Evolutionary conservation across 2,113 vertebrate species (phyloP), one percentile per base, ranked within the genome.

Genomic region (Sitta europaea): DNA sequence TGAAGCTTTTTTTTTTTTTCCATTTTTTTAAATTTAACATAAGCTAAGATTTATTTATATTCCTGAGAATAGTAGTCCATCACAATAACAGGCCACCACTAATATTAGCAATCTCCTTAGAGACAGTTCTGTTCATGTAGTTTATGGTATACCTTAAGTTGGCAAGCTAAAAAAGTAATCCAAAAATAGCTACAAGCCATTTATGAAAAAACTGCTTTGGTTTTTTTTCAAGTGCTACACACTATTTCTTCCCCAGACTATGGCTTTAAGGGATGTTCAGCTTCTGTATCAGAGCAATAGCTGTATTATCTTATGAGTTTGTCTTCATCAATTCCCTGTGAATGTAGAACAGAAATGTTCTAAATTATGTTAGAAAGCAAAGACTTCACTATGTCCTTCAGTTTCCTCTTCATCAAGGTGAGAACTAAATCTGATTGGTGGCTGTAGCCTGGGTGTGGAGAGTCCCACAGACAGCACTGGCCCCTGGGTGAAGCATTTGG

Each of bases 351-450:
- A 50, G 47, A 75, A 83, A 18, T 28, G 3, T 29, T 88, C 10
- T 76, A 0, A 40, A 8, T 43, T 59, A 0, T 18, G 14, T n/a
- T 36, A 48, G 43, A 63, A 72, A 40, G 14, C 31, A 28, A 33
- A 68, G 43, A 20, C 1, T 2, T 72, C 25, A 11, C 10, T 62
- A 0, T 13, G 10, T 57, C 45, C 53, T 42, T 84, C 27, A 9
- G 12, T 53, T 78, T 66, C 61, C 38, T 27, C 16, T 70, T 40
- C 48, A 28, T 20, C 36, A 36, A 16, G 17, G 11, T 43, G 28
- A 61, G 65, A 57, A 24, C 4, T 33, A 19, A 67, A 33, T 54
- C 28, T 16, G 3, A 38, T 54, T 54, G 17, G 35, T 63, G 33
- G 16, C 63, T 84, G 48, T 12, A 29, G 40, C 27, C 20, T 51